phyloP scores from a whole-genome alignment of 2,113 vertebrate genomes.

The Anseranas semipalmata region DNA sequence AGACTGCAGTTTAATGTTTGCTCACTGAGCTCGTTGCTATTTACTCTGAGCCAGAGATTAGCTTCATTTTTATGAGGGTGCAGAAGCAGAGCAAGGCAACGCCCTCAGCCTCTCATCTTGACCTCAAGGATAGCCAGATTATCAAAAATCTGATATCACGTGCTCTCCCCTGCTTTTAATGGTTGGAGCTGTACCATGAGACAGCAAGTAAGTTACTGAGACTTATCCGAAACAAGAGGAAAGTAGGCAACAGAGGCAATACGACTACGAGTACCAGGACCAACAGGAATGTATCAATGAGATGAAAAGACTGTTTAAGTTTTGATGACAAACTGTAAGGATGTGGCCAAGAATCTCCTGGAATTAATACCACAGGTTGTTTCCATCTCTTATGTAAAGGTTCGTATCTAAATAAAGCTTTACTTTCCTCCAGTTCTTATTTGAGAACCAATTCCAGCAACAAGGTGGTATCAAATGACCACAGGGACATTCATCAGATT shows the following conservation, averaged over 20 bases:
- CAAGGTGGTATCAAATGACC: background rate
- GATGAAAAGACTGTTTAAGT: background rate
- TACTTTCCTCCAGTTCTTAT: background rate
- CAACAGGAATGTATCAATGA: background rate
- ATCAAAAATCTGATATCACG: background rate
- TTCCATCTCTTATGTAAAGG: background rate
- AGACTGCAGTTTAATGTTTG: background rate
- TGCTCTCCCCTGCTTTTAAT: background rate
- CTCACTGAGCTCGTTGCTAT: background rate
- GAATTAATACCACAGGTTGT: background rate
- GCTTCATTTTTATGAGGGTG: background rate
- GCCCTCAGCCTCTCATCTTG: background rate
- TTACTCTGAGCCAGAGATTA: background rate
- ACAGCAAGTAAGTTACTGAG: background rate
- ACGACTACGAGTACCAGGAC: background rate
- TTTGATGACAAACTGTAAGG: background rate
- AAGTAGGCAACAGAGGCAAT: background rate
- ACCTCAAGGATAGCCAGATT: background rate
- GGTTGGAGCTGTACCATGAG: background rate
- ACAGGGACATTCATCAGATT: background rate
- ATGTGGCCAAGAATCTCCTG: background rate
- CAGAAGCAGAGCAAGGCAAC: background rate
- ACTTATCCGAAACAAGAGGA: background rate
- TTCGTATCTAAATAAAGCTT: background rate
- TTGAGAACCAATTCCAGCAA: background rate